These are phyloP conservation scores for Neotoxoptera formosana DNA, from an alignment of 1,140 invertebrate species.

Conservation along the genomic window DNA sequence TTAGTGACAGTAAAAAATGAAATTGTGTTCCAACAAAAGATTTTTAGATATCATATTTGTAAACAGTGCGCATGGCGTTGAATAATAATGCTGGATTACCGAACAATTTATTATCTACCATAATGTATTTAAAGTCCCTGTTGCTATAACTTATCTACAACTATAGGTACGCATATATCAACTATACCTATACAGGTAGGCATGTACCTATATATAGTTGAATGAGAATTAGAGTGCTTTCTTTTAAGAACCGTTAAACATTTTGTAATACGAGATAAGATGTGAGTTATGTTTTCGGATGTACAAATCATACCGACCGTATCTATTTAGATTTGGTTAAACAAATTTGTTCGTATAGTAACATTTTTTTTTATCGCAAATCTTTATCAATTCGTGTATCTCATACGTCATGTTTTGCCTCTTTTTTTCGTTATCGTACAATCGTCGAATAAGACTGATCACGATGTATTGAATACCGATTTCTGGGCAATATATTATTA, in stretches of 20 bases:
- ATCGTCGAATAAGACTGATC: background rate
- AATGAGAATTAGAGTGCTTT: constrained; percentile 8
- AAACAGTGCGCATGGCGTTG: constrained; percentile 18
- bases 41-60: constrained; percentile 18
- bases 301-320: background rate
- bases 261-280: background rate
- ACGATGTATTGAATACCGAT: background rate
- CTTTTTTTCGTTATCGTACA: constrained; percentile 3
- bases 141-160: background rate
- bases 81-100: constrained; percentile 42
- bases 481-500: background rate
- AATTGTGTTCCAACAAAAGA: constrained; percentile 4
- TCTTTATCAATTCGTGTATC: constrained; percentile 29
- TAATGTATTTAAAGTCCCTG: background rate
- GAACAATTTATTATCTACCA: background rate
- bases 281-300: background rate
- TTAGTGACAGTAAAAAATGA: constrained; percentile 21
- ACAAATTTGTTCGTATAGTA: background rate
- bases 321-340: background rate
- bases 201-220: background rate
- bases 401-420: background rate
- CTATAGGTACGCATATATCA: background rate
- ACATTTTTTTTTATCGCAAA: background rate
- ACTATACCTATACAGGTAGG: background rate
- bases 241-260: background rate